Conservation (phyloP, 2,113 vertebrate species). For the Lepisosteus oculatus region DNA sequence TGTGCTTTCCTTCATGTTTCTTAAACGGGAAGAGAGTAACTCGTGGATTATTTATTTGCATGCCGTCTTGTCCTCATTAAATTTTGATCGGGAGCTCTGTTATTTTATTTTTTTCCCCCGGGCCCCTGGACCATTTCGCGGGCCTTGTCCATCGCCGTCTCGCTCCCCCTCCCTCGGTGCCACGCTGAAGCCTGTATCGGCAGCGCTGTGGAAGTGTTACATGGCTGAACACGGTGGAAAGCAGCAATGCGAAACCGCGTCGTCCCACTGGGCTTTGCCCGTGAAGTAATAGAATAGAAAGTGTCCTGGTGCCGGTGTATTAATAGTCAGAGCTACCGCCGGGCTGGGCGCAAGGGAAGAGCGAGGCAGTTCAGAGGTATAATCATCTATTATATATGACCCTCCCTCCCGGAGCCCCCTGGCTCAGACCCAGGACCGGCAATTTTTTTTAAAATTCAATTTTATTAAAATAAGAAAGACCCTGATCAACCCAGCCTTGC, state of each 20-base stretch:
- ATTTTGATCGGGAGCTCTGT: no score
- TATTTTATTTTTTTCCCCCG: no score
- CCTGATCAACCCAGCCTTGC: no score
- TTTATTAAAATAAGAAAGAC: no score
- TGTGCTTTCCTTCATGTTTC: no score
- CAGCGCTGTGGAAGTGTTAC: slow-evolving; percentile 8
- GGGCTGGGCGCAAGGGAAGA: neutral
- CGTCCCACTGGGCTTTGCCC: neutral
- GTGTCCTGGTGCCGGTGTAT: neutral
- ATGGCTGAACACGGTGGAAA: neutral
- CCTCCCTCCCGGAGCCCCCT: neutral
- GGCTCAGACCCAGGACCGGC: neutral
- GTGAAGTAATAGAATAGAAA: neutral
- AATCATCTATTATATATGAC: slow-evolving; percentile 13
- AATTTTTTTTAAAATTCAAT: no score
- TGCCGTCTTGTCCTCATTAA: no score
- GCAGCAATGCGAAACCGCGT: neutral
- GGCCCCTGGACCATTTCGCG: no score
- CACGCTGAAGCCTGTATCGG: neutral
- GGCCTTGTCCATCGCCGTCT: neutral
- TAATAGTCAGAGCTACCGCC: neutral
- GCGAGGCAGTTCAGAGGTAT: neutral
- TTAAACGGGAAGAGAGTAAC: no score
- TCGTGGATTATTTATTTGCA: no score
- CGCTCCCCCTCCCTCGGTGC: neutral